Conservation (phyloP, 2,888 invertebrate genomes). For the Labia minor region DNA sequence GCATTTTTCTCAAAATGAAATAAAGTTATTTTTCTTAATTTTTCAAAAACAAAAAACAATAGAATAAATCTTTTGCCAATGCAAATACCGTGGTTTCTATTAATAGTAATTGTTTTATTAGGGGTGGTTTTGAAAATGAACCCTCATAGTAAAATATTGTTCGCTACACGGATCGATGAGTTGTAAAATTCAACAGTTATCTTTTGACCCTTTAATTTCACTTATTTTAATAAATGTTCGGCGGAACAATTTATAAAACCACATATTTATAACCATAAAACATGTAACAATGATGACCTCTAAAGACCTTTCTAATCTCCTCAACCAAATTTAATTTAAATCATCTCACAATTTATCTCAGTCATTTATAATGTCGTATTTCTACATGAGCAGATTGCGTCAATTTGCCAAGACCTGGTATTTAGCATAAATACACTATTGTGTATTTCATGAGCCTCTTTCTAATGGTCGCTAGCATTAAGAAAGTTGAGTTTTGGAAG, state of each 20-base stretch:
- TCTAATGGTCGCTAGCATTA: neutral
- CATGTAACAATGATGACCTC: constrained; percentile 7
- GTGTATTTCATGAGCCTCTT: neutral
- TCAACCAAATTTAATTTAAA: neutral
- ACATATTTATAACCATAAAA: neutral
- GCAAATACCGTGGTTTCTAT: too few species aligned
- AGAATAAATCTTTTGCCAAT: too few species aligned
- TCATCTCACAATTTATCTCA: neutral
- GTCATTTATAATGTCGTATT: constrained; percentile 8
- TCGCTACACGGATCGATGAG: neutral
- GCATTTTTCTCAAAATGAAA: too few species aligned
- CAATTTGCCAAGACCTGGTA: neutral
- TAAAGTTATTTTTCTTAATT: too few species aligned
- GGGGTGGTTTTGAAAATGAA: neutral
- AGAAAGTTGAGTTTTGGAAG: neutral
- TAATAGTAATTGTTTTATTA: neutral
- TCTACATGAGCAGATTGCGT: neutral
- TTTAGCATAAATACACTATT: neutral
- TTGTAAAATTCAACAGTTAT: neutral
- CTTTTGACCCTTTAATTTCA: constrained; percentile 13
- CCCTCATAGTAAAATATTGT: neutral
- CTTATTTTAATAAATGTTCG: neutral
- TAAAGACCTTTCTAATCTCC: constrained; percentile 8
- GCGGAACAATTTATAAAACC: neutral
- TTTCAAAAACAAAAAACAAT: too few species aligned